Percentiles rank a stretch among this genome's conserved stretches.
Conservation (phyloP, 2,797 vertebrate species). For the Australoheros facetus region DNA sequence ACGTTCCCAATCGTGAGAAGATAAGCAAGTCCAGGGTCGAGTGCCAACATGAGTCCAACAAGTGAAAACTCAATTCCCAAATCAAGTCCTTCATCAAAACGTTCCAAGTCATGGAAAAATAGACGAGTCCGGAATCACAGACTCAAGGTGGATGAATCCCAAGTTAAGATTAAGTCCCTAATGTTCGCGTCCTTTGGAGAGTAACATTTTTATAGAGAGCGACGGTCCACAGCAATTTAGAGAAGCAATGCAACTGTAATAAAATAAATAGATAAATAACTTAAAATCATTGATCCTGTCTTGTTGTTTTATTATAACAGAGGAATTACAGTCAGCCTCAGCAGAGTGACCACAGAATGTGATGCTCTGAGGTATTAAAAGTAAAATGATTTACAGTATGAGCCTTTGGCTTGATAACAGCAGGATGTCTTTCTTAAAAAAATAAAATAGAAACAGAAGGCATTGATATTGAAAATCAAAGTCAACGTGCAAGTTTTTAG, state of each 20-base stretch:
- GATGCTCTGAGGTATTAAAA: not conserved
- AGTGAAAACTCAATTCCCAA: not conserved
- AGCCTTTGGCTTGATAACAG: not conserved
- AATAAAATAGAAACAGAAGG: not conserved
- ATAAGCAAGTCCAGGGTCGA: not conserved
- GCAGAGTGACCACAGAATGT: not conserved
- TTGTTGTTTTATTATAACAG: not conserved
- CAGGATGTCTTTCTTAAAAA: not conserved
- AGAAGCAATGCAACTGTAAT: not conserved
- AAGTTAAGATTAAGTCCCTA: not conserved
- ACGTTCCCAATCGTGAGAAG: not conserved
- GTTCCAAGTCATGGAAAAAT: not conserved
- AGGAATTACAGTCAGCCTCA: not conserved
- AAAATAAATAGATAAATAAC: not conserved
- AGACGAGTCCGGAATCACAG: not conserved
- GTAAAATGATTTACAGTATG: not conserved
- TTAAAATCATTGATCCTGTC: not conserved
- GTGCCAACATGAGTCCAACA: not conserved
- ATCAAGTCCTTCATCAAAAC: not conserved
- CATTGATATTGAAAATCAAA: not conserved
- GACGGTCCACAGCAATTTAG: not conserved
- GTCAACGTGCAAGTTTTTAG: not conserved
- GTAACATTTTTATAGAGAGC: not conserved
- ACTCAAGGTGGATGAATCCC: not conserved
- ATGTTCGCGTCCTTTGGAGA: not conserved